Conservation (phyloP, 2,888 invertebrate genomes). For the Pemphredon lugubris region DNA sequence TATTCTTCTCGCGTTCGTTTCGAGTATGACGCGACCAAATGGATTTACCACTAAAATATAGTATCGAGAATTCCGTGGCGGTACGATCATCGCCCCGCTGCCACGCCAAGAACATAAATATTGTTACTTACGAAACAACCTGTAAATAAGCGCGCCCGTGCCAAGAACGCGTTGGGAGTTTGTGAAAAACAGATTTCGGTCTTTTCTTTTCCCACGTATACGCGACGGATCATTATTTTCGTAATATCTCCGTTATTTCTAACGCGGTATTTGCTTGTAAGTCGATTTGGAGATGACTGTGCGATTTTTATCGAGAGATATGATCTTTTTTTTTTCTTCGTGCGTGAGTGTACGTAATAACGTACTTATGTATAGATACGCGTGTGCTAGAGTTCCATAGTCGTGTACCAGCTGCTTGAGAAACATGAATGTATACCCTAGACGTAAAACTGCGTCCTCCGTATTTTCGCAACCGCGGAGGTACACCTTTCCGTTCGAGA, state of each 20-base stretch:
- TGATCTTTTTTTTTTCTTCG: slow-evolving; percentile 5
- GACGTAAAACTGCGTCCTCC: slow-evolving; percentile 18
- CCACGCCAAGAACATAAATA: neutral
- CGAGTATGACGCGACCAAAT: neutral
- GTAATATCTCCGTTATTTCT: too few relatives aligned
- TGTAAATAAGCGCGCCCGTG: slow-evolving; percentile 11
- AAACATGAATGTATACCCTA: slow-evolving; percentile 24
- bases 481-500: slow-evolving; percentile 20
- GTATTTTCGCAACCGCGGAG: slow-evolving; percentile 15
- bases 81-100: neutral
- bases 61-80: neutral
- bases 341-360: slow-evolving; percentile 26
- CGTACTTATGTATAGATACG: slow-evolving; percentile 25
- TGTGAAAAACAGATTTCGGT: too few relatives aligned
- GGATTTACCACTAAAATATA: neutral
- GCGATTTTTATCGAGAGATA: slow-evolving; percentile 19
- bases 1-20: slow-evolving; percentile 1
- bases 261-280: too few relatives aligned
- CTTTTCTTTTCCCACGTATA: too few relatives aligned
- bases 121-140: slow-evolving; percentile 11
- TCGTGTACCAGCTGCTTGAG: slow-evolving; percentile 21
- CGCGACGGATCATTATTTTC: too few relatives aligned
- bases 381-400: slow-evolving; percentile 40
- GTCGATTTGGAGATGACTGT: slow-evolving; percentile 27
- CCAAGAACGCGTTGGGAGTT: neutral